These are phyloP conservation scores for Macroglossus sobrinus DNA, from an alignment of 2,113 vertebrate genomes.

Conservation along the genomic window DNA sequence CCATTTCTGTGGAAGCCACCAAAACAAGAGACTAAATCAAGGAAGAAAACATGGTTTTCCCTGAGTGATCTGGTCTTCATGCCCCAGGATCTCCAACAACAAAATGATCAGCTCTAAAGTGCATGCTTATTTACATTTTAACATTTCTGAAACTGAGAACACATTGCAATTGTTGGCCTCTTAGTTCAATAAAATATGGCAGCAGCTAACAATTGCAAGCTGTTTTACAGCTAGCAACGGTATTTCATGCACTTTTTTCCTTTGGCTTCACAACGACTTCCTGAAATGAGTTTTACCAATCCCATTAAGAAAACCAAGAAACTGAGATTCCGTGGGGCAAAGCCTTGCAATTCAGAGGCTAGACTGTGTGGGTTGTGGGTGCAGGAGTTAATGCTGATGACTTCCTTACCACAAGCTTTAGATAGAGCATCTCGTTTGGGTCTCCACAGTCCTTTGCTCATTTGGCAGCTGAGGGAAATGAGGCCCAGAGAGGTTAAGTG, in stretches of 20 bases:
- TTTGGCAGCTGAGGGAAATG: not conserved
- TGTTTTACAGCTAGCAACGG: not conserved
- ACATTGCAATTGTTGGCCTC: not conserved
- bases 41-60: not conserved
- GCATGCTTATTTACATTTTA: not conserved
- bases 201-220: not conserved
- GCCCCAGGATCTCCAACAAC: not conserved
- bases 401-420: not conserved
- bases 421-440: not conserved
- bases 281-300: not conserved
- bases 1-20: not conserved
- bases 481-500: not conserved
- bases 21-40: not conserved
- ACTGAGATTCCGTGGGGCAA: not conserved
- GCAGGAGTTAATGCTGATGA: accelerated
- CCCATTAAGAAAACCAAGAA: not conserved
- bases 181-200: not conserved
- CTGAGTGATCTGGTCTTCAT: not conserved
- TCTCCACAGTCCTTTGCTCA: not conserved
- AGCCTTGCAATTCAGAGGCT: not conserved
- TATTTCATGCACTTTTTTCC: not conserved
- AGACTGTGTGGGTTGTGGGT: accelerated
- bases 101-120: not conserved
- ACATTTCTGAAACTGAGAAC: not conserved
- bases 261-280: not conserved